phyloP scores from a whole-genome alignment of 2,888 invertebrate species.

The Ctenicera cuprea region DNA sequence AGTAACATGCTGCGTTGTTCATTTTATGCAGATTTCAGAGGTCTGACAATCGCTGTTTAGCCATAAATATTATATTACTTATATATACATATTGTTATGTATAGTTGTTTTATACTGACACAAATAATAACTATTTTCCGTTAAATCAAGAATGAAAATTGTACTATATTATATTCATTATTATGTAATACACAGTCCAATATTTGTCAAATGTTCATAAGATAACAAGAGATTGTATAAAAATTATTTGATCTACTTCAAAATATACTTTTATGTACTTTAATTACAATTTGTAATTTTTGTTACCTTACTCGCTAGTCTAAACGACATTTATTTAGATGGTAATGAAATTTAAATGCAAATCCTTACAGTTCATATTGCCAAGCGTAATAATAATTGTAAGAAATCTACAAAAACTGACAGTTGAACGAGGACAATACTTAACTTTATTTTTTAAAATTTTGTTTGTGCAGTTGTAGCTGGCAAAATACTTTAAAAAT shows the following conservation, averaged over 20 bases:
- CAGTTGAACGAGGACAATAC: too few species aligned
- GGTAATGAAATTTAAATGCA: too few species aligned
- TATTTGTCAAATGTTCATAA: conserved; percentile 51
- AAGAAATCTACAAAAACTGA: too few species aligned
- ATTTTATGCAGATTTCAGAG: conserved; percentile 53
- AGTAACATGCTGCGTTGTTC: conserved; percentile 51
- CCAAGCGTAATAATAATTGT: too few species aligned
- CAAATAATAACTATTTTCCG: conserved; percentile 54
- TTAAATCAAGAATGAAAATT: conserved; percentile 49
- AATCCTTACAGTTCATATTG: too few species aligned
- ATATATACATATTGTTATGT: conserved; percentile 54
- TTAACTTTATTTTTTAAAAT: too few species aligned
- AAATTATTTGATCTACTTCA: conserved; percentile 52
- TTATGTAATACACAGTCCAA: conserved; percentile 52
- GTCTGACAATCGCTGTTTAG: conserved; percentile 55
- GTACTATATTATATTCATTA: conserved; percentile 48
- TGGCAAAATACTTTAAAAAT: too few species aligned
- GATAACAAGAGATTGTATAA: conserved; percentile 52
- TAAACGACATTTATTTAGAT: too few species aligned
- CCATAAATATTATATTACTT: conserved; percentile 54
- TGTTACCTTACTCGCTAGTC: not conserved
- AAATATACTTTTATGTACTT: conserved; percentile 46
- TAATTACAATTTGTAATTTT: conserved; percentile 10
- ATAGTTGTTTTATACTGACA: conserved; percentile 55
- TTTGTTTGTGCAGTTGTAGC: too few species aligned